A percentile compares a stretch with the other conserved stretches of the same genome.
These are phyloP conservation scores for Tragelaphus scriptus DNA, from an alignment of 2,113 vertebrate species.

Conservation along the genomic window DNA sequence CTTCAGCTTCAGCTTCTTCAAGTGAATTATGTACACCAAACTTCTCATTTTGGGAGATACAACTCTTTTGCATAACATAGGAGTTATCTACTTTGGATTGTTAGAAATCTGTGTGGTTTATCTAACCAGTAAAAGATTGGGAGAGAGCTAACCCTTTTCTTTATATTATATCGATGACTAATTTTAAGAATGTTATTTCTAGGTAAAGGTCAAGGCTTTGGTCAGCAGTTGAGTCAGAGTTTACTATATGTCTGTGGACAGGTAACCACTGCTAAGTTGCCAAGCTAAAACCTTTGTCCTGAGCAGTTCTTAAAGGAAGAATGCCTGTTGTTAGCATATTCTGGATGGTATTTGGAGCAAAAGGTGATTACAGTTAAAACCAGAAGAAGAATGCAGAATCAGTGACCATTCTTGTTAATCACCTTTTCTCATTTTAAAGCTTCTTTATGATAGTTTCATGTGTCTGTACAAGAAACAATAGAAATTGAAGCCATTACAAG, in stretches of 20 bases:
- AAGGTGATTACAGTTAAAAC: neutral
- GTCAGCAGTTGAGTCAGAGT: neutral
- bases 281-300: neutral
- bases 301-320: slow-evolving; percentile 30
- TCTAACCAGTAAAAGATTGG: neutral
- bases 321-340: neutral
- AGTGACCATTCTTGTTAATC: slow-evolving; percentile 13
- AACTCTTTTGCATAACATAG: neutral
- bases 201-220: neutral
- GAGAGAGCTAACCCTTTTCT: neutral
- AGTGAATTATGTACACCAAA: neutral
- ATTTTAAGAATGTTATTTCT: neutral
- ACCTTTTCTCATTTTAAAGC: slow-evolving; percentile 37
- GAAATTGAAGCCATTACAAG: slow-evolving; percentile 52
- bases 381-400: neutral
- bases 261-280: neutral
- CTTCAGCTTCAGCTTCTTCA: neutral
- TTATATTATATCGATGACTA: neutral
- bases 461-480: slow-evolving; percentile 33
- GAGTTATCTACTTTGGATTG: neutral
- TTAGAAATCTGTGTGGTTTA: neutral
- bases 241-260: neutral
- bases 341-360: neutral
- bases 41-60: neutral
- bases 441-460: neutral